phyloP scores from a whole-genome alignment of 35 echinoderm and acorn worm species.

The Acanthaster planci region DNA sequence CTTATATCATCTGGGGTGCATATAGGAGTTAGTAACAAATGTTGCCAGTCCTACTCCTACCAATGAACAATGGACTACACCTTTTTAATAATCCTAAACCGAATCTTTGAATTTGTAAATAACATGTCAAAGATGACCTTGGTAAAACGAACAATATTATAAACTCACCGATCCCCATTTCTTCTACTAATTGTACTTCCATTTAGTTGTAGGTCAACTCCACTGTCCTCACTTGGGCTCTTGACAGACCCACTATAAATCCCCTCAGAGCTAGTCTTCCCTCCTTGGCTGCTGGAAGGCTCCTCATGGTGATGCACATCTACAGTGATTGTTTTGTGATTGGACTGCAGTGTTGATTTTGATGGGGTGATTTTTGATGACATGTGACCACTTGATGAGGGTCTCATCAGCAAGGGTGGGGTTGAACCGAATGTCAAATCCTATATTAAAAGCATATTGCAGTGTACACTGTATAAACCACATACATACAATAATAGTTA shows the following conservation, averaged over 20 bases:
- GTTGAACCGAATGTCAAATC: conserved; percentile 75
- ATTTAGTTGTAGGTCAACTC: conserved; percentile 73
- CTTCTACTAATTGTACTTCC: conserved; percentile 29
- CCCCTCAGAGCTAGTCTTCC: conserved; percentile 50
- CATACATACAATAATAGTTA: not conserved
- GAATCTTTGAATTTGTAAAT: too few relatives aligned
- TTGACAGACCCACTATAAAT: conserved; percentile 69
- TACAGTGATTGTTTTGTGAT: conserved; percentile 67
- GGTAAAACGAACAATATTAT: too few relatives aligned
- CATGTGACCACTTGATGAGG: conserved; percentile 35
- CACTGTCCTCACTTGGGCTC: conserved; percentile 96
- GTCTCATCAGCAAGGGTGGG: conserved; percentile 50
- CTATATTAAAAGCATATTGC: conserved; percentile 34
- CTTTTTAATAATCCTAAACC: too few relatives aligned
- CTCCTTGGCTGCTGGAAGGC: conserved; percentile 56
- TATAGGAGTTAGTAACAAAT: too few relatives aligned
- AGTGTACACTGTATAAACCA: not conserved
- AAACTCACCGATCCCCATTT: not conserved
- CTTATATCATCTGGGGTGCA: too few relatives aligned
- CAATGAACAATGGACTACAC: too few relatives aligned
- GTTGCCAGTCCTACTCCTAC: too few relatives aligned
- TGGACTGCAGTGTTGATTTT: conserved; percentile 48
- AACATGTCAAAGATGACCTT: too few relatives aligned
- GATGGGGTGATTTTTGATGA: conserved; percentile 37
- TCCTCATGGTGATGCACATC: conserved; percentile 78